Evolutionary conservation across 2,797 vertebrate species (phyloP), one percentile per base, ranked within the genome.

Genomic region (Pantherophis alleghaniensis): DNA sequence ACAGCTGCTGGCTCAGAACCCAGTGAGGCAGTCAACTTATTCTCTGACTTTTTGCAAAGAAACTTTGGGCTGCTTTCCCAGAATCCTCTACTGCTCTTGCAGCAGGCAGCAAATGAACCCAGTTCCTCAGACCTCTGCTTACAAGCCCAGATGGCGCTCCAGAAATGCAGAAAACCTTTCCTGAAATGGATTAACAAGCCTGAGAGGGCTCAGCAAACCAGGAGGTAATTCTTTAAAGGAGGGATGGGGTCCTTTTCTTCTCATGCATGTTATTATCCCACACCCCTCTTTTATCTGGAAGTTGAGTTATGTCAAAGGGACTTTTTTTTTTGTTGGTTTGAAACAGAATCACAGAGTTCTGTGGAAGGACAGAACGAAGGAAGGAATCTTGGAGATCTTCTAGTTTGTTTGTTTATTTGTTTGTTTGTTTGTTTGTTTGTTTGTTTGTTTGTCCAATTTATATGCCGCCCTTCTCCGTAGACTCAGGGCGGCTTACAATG

Each of bases 91-190:
- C 97, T 99, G 11, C 98, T 98, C 92, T 53, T 97, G 83, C 99
- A 99, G 96, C 98, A 98, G 95, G 98, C 98, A 13, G 96, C 98
- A 57, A 98, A 98, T 20, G 98, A 98, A 92, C 97, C 98, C 1
- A 87, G 74, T 0, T 90, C 94, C 0, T 97, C 97, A 0, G 66
- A 96, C 0, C 96, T 98, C 92, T 98, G 97, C 93, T 22, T 2
- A 69, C 98, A 98, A 97, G 98, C 98, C 13, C 94, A 95, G 53
- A 89, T 92, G 59, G 95, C 94, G 1, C 89, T 92, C 51, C 0
- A 4, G 51, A 63, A 42, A 0, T 92, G n/a, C 18, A 93, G 93
- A 1, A 22, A 93, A 9, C 95, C 96, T 0, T 93, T 98, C 4
- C 87, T 96, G 74, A 93, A 96, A 91, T 98, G 97, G 97, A 92